Percentiles rank a stretch among this genome's conserved stretches.
Evolutionary conservation across 2,888 invertebrate genomes (phyloP).

Genomic region (Salticus scenicus): DNA sequence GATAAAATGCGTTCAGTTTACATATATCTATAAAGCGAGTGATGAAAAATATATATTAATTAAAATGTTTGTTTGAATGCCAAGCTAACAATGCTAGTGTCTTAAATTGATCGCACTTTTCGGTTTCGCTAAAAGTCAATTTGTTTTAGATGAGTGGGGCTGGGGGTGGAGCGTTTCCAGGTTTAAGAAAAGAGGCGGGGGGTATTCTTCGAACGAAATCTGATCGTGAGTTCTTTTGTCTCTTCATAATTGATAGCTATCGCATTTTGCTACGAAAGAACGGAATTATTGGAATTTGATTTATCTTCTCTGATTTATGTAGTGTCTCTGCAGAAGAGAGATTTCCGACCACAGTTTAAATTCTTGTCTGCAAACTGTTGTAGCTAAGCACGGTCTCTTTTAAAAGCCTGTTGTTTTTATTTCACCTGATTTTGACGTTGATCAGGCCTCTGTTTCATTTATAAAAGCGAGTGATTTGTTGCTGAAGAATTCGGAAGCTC

Average conservation of each 20-base stretch:
- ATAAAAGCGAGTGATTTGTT: too few species aligned
- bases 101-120: conserved; percentile 57
- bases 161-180: neutral
- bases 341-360: neutral
- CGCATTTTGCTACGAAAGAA: neutral
- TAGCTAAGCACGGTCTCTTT: neutral
- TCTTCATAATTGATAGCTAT: conserved; percentile 46
- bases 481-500: too few species aligned
- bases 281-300: conserved; percentile 17
- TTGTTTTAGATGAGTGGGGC: conserved; percentile 41
- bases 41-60: conserved; percentile 67
- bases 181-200: conserved; percentile 15
- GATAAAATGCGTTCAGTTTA: conserved; percentile 11
- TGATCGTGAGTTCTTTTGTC: conserved; percentile 57
- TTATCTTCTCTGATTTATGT: conserved; percentile 15
- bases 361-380: neutral
- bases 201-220: neutral
- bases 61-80: conserved; percentile 61
- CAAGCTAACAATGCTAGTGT: conserved; percentile 40
- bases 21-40: conserved; percentile 27
- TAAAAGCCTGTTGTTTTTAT: neutral
- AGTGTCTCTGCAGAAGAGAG: neutral
- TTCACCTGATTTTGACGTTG: neutral
- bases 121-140: conserved; percentile 67
- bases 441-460: neutral